Percentiles rank a stretch among this genome's conserved stretches.
These are phyloP conservation scores for Silurus meridionalis DNA, from an alignment of 2,113 vertebrate genomes.

Conservation along the genomic window DNA sequence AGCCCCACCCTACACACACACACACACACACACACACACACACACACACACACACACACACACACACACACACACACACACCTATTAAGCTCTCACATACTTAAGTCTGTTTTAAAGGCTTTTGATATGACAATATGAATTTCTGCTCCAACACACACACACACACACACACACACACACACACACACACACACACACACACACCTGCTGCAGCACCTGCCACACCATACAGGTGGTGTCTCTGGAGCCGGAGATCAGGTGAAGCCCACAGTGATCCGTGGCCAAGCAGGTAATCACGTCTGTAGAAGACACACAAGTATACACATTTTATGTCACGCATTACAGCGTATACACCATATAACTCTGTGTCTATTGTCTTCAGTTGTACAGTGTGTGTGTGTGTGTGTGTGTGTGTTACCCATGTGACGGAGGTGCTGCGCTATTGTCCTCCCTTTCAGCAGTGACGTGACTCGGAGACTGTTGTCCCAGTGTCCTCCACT, in stretches of 20 bases:
- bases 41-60: background rate
- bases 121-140: background rate
- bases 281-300: slow-evolving; percentile 95
- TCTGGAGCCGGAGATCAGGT: slow-evolving; percentile 95
- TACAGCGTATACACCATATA: background rate
- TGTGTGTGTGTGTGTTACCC: slow-evolving; percentile 71
- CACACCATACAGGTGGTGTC: slow-evolving; percentile 98
- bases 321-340: background rate
- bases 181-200: background rate
- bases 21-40: slow-evolving; percentile 30
- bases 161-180: background rate
- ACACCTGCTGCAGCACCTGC: slow-evolving; percentile 93
- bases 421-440: slow-evolving; percentile 92
- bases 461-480: slow-evolving; percentile 90
- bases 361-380: background rate
- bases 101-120: background rate
- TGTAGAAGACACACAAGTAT: slow-evolving; percentile 57
- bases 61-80: slow-evolving; percentile 11
- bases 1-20: slow-evolving; percentile 77
- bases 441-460: slow-evolving; percentile 86
- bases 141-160: background rate
- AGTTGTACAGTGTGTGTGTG: slow-evolving; percentile 13
- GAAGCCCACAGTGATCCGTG: slow-evolving; percentile 90
- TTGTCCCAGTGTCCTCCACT: slow-evolving; percentile 98
- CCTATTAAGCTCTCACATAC: background rate